These are phyloP conservation scores for Rhodeus uyekii DNA, from an alignment of 2,797 vertebrate species.

Conservation along the genomic window DNA sequence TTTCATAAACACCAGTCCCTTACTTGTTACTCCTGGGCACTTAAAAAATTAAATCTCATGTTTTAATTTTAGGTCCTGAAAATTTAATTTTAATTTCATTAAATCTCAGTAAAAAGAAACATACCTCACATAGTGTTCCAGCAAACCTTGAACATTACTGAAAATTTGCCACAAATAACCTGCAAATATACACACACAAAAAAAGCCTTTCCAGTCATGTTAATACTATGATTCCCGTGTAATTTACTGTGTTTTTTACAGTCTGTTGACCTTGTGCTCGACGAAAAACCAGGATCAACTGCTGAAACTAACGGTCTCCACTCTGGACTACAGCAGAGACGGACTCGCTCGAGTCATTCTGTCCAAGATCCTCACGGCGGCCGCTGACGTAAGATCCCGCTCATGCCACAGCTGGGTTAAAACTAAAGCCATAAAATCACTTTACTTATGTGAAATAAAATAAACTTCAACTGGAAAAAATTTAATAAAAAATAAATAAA, in stretches of 20 bases:
- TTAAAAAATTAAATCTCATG: too few species aligned
- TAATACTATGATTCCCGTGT: not conserved
- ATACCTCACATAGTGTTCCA: not conserved
- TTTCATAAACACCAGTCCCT: not conserved
- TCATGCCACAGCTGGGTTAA: not conserved
- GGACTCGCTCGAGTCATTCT: slow-evolving; percentile 85
- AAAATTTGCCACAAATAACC: not conserved
- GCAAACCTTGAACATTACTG: not conserved
- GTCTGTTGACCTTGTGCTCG: slow-evolving; percentile 84
- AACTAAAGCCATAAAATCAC: not conserved
- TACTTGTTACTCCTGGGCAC: not conserved
- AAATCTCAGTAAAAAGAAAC: not conserved
- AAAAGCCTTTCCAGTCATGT: not conserved
- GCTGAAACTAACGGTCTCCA: slow-evolving; percentile 84
- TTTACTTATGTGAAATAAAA: not conserved
- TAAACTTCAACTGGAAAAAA: not conserved
- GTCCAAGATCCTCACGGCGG: slow-evolving; percentile 84
- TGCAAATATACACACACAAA: not conserved
- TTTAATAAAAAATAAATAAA: not conserved
- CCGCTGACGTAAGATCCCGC: slow-evolving; percentile 78
- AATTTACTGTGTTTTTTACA: slow-evolving; percentile 43
- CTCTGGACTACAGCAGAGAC: slow-evolving; percentile 86
- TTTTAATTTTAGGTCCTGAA: too few species aligned
- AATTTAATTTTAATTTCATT: too few species aligned
- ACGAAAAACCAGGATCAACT: slow-evolving; percentile 86